Percentiles rank a stretch among this genome's conserved stretches.
Conservation (phyloP, 1,140 invertebrate genomes). For the Drosophila pandora region DNA sequence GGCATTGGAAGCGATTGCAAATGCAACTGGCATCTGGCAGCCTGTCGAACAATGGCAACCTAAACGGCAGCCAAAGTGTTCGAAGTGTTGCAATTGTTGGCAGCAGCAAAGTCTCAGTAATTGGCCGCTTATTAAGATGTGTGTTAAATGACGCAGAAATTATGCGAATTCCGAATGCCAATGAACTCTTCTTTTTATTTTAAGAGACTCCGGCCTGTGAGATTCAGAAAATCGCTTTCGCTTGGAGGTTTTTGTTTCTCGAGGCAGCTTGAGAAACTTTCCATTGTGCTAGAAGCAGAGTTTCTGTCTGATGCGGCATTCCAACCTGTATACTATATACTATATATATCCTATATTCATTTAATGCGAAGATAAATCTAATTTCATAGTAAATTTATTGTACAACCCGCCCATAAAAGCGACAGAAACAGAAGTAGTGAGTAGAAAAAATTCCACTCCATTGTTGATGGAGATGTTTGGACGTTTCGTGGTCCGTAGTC, state of each 20-base stretch:
- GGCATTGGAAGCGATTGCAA: conserved; percentile 55
- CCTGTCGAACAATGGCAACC: conserved; percentile 26
- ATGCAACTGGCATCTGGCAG: conserved; percentile 30
- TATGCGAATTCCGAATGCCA: conserved; percentile 51
- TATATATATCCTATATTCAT: conserved; percentile 37
- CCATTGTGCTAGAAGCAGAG: conserved; percentile 41
- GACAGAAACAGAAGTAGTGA: conserved; percentile 8
- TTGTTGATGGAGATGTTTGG: conserved; percentile 29
- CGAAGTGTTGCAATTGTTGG: conserved; percentile 35
- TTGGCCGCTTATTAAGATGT: conserved; percentile 56
- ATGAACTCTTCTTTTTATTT: conserved; percentile 40
- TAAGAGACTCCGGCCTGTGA: not conserved
- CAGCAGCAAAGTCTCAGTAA: conserved; percentile 51
- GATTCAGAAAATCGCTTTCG: conserved; percentile 31
- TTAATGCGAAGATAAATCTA: conserved; percentile 48
- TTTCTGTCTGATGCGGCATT: conserved; percentile 4
- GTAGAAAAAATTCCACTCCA: conserved; percentile 19
- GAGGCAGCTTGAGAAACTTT: conserved; percentile 36
- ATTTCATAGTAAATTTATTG: conserved; percentile 47
- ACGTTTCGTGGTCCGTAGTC: conserved; percentile 5
- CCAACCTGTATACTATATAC: conserved; percentile 8
- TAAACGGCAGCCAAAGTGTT: conserved; percentile 29
- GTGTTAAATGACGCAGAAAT: conserved; percentile 61
- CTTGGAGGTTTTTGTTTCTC: conserved; percentile 13
- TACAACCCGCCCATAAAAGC: conserved; percentile 37